Evolutionary conservation across 1,140 invertebrate genomes (phyloP), one percentile per base, ranked within the genome.

Genomic region (Philaenus spumarius): DNA sequence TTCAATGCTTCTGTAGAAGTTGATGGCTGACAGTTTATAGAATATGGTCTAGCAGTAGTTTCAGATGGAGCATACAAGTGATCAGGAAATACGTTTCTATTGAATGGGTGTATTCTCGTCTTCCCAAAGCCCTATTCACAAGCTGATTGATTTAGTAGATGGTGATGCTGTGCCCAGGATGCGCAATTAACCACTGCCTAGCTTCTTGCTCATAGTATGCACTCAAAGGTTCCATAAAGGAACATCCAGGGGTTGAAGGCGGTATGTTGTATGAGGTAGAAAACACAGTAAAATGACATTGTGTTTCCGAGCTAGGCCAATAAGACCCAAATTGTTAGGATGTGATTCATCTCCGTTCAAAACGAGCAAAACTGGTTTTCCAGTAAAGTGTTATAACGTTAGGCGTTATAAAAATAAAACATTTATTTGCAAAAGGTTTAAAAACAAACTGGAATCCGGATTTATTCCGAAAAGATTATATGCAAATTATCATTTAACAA

Each of bases 111-210:
- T 39, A 71, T 68, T 35, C 69, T 66, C 30, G 66, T 67, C 47
- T 50, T 54, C 45, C 52, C 55, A 68, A 68, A 20, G 60, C 62
- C 40, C 55, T 66, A 9, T 58, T 59, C 59, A 68, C 67, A 22
- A 65, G 51, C 53, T 68, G 62, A 23, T 51, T 52, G 53, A 68
- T 59, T 15, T 65, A 61, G 62, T 55, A 74, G 9, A 62, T 42
- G 15, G 63, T 67, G n/a, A 71, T 57, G 1, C 65, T 50, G 43
- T 62, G 60, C 9, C 66, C 67, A 24, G 60, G 45, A 65, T 72
- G 63, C 20, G 9, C 26, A 24, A 26, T 43, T 34, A 78, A 67
- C 73, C 75, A 80, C 34, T 39, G 66, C 65, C 75, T 68, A 52
- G 58, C 30, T 65, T 68, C 50, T 67, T 64, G 63, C 20, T 59